These are phyloP conservation scores for Leptinotarsa peninsularis DNA, from an alignment of 2,888 invertebrate species.

Conservation along the genomic window DNA sequence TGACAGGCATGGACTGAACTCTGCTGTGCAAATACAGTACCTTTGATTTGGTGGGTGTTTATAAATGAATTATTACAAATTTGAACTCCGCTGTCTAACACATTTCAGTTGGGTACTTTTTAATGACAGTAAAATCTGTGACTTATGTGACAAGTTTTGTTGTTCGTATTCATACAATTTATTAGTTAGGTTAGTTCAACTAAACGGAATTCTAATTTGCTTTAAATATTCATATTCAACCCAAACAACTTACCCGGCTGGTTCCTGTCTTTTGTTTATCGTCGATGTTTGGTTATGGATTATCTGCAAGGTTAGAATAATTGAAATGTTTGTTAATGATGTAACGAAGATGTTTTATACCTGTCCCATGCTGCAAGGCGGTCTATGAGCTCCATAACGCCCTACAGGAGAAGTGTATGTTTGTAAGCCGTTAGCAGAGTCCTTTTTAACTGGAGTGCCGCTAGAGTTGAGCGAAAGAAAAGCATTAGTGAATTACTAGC, in stretches of 20 bases:
- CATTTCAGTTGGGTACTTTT: too few relatives aligned
- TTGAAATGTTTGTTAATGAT: conserved; percentile 25
- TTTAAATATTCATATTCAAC: conserved; percentile 26
- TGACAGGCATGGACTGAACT: conserved; percentile 49
- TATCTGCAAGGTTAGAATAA: conserved; percentile 69
- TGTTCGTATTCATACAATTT: neutral
- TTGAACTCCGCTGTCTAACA: conserved; percentile 4
- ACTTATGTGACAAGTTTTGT: neutral
- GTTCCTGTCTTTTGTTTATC: conserved; percentile 68
- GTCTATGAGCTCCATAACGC: conserved; percentile 74
- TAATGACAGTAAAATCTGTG: too few relatives aligned
- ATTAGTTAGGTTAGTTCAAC: neutral
- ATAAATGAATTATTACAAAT: neutral
- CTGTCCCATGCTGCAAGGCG: conserved; percentile 77
- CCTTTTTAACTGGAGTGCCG: conserved; percentile 49
- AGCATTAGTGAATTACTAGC: neutral
- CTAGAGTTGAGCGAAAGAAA: conserved; percentile 43
- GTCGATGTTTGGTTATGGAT: conserved; percentile 72
- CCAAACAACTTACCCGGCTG: conserved; percentile 70
- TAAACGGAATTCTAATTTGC: conserved; percentile 23
- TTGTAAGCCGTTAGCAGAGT: conserved; percentile 63
- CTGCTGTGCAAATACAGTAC: conserved; percentile 40
- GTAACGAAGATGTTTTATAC: conserved; percentile 59
- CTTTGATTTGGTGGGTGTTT: neutral
- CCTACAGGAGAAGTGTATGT: conserved; percentile 63